Evolutionary conservation across 2,113 vertebrate genomes (phyloP), one percentile per base, ranked within the genome.

Genomic region (Puffinus mauretanicus): DNA sequence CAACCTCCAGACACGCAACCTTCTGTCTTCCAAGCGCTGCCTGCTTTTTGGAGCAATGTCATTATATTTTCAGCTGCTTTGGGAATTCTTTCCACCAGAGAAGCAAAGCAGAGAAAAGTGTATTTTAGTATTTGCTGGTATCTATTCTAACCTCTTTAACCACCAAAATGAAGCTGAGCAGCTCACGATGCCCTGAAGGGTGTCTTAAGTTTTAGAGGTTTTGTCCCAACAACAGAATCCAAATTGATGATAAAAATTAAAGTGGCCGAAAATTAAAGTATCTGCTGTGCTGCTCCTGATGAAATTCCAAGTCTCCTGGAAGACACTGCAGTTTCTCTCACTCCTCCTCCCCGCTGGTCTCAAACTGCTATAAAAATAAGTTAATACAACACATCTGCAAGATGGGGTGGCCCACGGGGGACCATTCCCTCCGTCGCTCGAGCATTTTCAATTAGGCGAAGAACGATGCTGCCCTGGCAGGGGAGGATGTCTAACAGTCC

Each of bases 361-460:
- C 72, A 32, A 64, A 90, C 1, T 9, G 7, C 40, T 10, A 2
- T 1, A 36, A 57, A 44, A 72, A 84, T 2, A 1, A 10, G 8
- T 4, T 20, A 5, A 40, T 0, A 17, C 0, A 27, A 9, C 0
- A 2, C 13, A 16, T 27, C 46, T 27, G 22, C 8, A 32, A 6
- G 61, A 20, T 0, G 32, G 36, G 72, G 40, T 3, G 65, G 19
- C 10, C 13, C 4, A 7, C 2, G 7, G 36, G 72, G 62, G 54
- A 32, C 55, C 30, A 3, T 8, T 11, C 42, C 76, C 46, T 49
- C 11, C 2, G 0, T 12, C 20, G 5, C 36, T 16, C 1, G 51
- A 17, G 30, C 13, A 0, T 27, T 13, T 34, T 17, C 47, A 34
- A 20, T 4, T 3, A 30, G 40, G 55, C 30, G 3, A 40, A 24